Conservation (phyloP, 92 coral and sea anemone genomes). For the Micromussa lordhowensis region DNA sequence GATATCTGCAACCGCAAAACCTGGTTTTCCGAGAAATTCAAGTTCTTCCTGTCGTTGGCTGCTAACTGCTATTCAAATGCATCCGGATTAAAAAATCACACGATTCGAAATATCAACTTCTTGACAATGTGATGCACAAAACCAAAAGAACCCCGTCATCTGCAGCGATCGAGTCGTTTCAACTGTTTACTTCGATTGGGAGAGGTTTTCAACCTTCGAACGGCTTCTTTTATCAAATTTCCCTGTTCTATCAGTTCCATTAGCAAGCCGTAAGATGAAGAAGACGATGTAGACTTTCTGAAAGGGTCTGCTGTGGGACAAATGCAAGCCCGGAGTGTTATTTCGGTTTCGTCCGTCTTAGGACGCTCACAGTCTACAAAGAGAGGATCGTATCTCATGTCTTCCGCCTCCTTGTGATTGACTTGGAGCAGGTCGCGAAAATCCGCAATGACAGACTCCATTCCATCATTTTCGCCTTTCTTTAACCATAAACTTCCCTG, state of each 20-base stretch:
- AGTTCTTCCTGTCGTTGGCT: background rate
- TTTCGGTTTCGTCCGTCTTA: constrained; percentile 44
- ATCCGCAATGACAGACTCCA: constrained; percentile 83
- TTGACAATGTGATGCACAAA: background rate
- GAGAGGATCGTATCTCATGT: constrained; percentile 18
- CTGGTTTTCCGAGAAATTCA: constrained; percentile 35
- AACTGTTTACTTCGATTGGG: constrained; percentile 78
- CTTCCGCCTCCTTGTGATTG: constrained; percentile 55
- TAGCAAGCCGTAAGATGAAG: constrained; percentile 77
- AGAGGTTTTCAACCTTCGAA: constrained; percentile 71
- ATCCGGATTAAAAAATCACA: background rate
- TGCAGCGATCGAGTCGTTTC: constrained; percentile 82
- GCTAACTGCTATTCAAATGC: background rate
- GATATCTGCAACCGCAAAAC: constrained; percentile 23
- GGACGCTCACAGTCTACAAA: constrained; percentile 43
- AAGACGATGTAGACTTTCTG: constrained; percentile 68
- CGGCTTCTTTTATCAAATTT: constrained; percentile 86
- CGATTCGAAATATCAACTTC: background rate
- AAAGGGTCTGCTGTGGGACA: constrained; percentile 90
- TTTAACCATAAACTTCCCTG: constrained; percentile 74
- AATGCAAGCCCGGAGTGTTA: constrained; percentile 66
- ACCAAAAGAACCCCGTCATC: constrained; percentile 31
- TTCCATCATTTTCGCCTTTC: constrained; percentile 60
- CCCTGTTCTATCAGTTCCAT: constrained; percentile 85
- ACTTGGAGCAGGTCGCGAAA: constrained; percentile 87